Evolutionary conservation across 2,113 vertebrate genomes (phyloP).

Genomic region (Ammospiza caudacuta): DNA sequence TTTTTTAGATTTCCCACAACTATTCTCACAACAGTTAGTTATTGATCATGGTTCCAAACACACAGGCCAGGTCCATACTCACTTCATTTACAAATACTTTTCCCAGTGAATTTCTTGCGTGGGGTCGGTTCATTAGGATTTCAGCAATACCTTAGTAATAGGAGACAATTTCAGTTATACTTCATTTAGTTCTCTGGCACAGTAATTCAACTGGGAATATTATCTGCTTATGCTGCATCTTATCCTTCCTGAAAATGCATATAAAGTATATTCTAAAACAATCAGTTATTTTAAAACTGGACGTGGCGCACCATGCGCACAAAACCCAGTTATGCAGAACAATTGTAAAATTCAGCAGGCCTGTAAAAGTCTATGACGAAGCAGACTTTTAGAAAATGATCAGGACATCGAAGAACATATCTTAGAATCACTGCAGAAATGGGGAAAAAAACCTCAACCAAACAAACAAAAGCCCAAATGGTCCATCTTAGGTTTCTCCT

Average conservation of each 20-base stretch:
- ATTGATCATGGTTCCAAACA: background rate
- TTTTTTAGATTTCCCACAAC: background rate
- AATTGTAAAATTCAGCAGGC: background rate
- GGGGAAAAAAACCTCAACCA: background rate
- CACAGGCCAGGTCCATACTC: constrained; percentile 27
- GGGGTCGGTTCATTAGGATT: constrained; percentile 88
- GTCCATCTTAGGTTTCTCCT: background rate
- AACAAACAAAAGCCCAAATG: background rate
- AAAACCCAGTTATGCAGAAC: background rate
- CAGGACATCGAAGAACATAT: background rate
- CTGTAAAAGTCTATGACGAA: background rate
- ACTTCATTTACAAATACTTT: constrained; percentile 90
- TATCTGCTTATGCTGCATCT: constrained; percentile 1
- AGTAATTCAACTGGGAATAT: constrained; percentile 30
- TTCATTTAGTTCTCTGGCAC: constrained; percentile 44
- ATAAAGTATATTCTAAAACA: background rate
- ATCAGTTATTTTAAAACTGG: background rate
- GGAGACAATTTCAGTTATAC: constrained; percentile 57
- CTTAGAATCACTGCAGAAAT: background rate
- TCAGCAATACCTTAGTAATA: constrained; percentile 81
- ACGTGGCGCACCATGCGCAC: background rate
- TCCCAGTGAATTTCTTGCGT: constrained; percentile 88
- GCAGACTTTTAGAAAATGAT: background rate
- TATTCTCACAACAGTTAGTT: background rate
- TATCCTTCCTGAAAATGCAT: constrained; percentile 15